Conservation (phyloP, 1,140 invertebrate genomes). For the Tetragnatha versicolor region DNA sequence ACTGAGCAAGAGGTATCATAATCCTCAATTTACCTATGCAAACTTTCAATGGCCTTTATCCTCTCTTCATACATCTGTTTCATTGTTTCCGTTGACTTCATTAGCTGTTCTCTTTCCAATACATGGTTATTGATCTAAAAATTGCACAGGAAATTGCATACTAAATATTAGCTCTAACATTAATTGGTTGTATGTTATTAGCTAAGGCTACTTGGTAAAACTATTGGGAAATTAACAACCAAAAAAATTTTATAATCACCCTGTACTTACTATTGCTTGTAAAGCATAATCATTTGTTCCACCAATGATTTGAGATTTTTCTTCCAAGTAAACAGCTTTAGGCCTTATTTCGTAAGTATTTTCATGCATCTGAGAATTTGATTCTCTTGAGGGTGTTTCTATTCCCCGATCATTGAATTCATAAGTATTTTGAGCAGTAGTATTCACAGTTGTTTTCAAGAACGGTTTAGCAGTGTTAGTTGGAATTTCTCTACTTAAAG, state of each 20-base stretch:
- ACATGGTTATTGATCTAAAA: conserved; percentile 20
- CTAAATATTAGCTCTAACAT: background rate
- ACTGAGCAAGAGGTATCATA: too few relatives aligned
- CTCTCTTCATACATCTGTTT: conserved; percentile 38
- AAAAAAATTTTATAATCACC: background rate
- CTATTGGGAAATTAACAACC: background rate
- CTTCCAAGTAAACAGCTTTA: too few relatives aligned
- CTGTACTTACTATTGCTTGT: background rate
- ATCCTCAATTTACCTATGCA: conserved; percentile 41
- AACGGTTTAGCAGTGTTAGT: too few relatives aligned
- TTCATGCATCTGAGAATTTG: too few relatives aligned
- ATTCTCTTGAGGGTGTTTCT: too few relatives aligned
- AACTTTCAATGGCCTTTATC: conserved; percentile 11
- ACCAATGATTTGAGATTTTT: too few relatives aligned
- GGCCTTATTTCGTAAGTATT: too few relatives aligned
- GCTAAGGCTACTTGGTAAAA: background rate
- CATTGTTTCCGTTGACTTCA: conserved; percentile 23
- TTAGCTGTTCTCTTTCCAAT: conserved; percentile 37
- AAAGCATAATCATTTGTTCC: too few relatives aligned
- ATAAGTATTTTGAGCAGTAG: too few relatives aligned
- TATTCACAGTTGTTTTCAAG: too few relatives aligned
- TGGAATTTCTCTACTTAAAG: too few relatives aligned
- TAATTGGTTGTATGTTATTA: background rate
- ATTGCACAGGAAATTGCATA: background rate
- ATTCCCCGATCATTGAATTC: too few relatives aligned